Evolutionary conservation across 35 echinoderm and acorn worm species (phyloP), one percentile per base, ranked within the genome.

Genomic region (Amphiura filiformis): DNA sequence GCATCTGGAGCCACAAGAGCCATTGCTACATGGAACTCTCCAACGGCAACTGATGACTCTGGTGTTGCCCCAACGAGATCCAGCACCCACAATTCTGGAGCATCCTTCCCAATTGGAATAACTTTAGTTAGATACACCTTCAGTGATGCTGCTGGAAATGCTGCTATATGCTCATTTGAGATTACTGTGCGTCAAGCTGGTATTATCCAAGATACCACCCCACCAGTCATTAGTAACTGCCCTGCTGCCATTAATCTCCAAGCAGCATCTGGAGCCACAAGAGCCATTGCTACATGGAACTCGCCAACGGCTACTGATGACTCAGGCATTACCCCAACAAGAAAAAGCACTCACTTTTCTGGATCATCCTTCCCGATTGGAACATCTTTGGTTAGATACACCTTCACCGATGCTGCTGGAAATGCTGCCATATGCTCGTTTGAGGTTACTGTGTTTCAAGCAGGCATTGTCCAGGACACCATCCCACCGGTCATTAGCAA

Each of bases 361-460:
- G 85, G 85, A n/a, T 41, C 56, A 70, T 47, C 23, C 2, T 95
- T 95, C 36, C 30, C 26, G 34, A 9, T 90, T 28, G 92, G 92
- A 0, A 2, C 83, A 0, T 87, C 88, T 0, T 18, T 22, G 12
- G 92, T 94, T 17, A 80, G 36, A 5, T 86, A 86, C 38, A 90
- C 77, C 0, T 84, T 85, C 37, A 85, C 87, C 0, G 92, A 94
- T 65, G 4, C 22, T 17, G 18, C 23, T 37, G 88, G 78, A 18
- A 94, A 94, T 49, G 0, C 26, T 37, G 87, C 76, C 28, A 31
- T 31, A 13, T 94, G 92, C 37, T 22, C 23, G 36, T 94, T 94
- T 36, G 15, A 35, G 18, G 77, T 93, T 32, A 86, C 31, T 40
- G 75, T 93, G 44, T 11, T 20, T 52, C 7, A 52, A 52, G 44